These are phyloP conservation scores for Sylvietta virens DNA, from an alignment of 2,113 vertebrate species.

Conservation along the genomic window DNA sequence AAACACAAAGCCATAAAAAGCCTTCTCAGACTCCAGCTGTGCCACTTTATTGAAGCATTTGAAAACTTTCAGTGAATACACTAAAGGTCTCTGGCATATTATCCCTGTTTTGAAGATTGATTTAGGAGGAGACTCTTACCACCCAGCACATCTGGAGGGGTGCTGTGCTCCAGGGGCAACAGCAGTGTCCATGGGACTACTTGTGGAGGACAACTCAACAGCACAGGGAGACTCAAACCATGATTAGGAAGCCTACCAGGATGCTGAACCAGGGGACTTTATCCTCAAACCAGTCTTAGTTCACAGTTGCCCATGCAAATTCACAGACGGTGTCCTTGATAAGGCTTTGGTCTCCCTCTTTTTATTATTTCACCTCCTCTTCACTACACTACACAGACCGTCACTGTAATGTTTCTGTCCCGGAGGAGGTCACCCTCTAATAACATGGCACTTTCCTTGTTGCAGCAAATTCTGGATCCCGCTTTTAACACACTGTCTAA, in stretches of 20 bases:
- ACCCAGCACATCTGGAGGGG: neutral
- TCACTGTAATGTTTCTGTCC: neutral
- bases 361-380: neutral
- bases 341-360: neutral
- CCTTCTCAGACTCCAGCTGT: conserved; percentile 33
- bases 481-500: neutral
- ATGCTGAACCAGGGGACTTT: neutral
- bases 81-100: neutral
- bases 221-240: rapidly evolving
- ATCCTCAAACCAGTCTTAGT: neutral
- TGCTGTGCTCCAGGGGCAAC: neutral
- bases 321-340: neutral
- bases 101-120: neutral
- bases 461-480: neutral
- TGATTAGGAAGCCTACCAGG: neutral
- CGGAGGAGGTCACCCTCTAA: neutral
- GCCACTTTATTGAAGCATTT: conserved; percentile 38
- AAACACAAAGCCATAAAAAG: conserved; percentile 36
- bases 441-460: neutral
- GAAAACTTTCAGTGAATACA: conserved; percentile 24
- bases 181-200: neutral
- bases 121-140: neutral
- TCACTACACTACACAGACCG: neutral
- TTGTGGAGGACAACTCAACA: neutral
- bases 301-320: neutral